These are phyloP conservation scores for Synanthedon tipuliformis DNA, from an alignment of 2,888 invertebrate genomes.

Conservation along the genomic window DNA sequence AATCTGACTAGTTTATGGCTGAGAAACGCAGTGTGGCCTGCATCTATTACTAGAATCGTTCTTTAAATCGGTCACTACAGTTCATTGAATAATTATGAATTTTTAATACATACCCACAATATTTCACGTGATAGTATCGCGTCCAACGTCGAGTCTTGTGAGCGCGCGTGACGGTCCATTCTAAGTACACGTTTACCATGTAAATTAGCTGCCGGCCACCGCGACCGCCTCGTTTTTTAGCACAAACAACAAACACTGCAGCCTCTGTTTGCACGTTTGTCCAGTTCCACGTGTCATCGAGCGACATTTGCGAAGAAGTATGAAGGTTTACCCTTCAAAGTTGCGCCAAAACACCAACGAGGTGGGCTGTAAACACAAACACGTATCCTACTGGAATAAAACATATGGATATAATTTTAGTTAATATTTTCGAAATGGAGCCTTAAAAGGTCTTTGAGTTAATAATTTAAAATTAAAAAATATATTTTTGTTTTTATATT, in stretches of 20 bases:
- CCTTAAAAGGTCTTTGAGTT: too few relatives aligned
- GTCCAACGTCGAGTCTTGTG: slow-evolving; percentile 33
- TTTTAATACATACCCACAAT: neutral
- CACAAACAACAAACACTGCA: slow-evolving; percentile 51
- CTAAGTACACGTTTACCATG: slow-evolving; percentile 66
- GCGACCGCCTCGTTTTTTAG: slow-evolving; percentile 42
- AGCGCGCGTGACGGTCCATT: slow-evolving; percentile 64
- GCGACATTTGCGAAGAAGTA: neutral
- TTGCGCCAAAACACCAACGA: too few relatives aligned
- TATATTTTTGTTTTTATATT: too few relatives aligned
- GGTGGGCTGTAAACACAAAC: too few relatives aligned
- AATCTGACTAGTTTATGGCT: too few relatives aligned
- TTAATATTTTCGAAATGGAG: too few relatives aligned
- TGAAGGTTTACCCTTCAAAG: too few relatives aligned
- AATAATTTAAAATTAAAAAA: too few relatives aligned
- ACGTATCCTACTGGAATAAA: too few relatives aligned
- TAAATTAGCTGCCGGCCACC: slow-evolving; percentile 57
- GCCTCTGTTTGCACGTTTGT: slow-evolving; percentile 21
- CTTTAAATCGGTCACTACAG: neutral
- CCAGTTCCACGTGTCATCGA: slow-evolving; percentile 2
- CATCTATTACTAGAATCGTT: too few relatives aligned
- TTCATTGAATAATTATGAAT: neutral
- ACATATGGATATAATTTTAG: too few relatives aligned
- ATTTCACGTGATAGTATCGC: slow-evolving; percentile 1
- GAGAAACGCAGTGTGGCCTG: too few relatives aligned